Conservation (phyloP, 2,888 invertebrate genomes). For the Melinaea marsaeus region DNA sequence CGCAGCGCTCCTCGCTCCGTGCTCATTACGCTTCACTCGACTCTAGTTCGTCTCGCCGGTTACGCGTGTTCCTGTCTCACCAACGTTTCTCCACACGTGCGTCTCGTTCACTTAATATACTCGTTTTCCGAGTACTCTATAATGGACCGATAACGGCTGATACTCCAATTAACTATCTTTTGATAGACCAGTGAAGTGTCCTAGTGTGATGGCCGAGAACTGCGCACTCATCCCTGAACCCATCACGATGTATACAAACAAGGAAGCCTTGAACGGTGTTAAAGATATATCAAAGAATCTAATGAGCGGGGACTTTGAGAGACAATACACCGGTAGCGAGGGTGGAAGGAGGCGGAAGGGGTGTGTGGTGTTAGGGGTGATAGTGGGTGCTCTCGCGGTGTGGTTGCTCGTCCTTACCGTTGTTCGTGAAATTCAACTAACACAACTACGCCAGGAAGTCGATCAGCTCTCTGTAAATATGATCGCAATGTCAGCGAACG, state of each 20-base stretch:
- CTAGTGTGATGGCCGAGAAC: conserved; percentile 63
- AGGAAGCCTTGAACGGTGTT: conserved; percentile 54
- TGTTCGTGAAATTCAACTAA: conserved; percentile 59
- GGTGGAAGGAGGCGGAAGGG: conserved; percentile 48
- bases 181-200: conserved; percentile 51
- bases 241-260: conserved; percentile 60
- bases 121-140: conserved; percentile 53
- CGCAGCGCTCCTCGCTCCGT: conserved; percentile 32
- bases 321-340: conserved; percentile 54
- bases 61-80: conserved; percentile 46
- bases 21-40: conserved; percentile 41
- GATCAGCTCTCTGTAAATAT: conserved; percentile 62
- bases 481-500: conserved; percentile 57
- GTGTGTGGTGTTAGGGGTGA: conserved; percentile 45
- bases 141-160: conserved; percentile 61
- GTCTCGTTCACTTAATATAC: conserved; percentile 34
- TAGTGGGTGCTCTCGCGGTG: conserved; percentile 47
- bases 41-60: conserved; percentile 46
- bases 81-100: conserved; percentile 42
- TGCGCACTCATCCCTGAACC: conserved; percentile 61
- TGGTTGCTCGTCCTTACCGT: conserved; percentile 60
- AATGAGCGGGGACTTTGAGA: conserved; percentile 69
- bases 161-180: conserved; percentile 40
- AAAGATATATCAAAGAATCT: conserved; percentile 68
- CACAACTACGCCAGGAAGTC: conserved; percentile 55